Evolutionary conservation across 2,797 vertebrate species (phyloP).

Genomic region (Enteromius afrohamiltoni): DNA sequence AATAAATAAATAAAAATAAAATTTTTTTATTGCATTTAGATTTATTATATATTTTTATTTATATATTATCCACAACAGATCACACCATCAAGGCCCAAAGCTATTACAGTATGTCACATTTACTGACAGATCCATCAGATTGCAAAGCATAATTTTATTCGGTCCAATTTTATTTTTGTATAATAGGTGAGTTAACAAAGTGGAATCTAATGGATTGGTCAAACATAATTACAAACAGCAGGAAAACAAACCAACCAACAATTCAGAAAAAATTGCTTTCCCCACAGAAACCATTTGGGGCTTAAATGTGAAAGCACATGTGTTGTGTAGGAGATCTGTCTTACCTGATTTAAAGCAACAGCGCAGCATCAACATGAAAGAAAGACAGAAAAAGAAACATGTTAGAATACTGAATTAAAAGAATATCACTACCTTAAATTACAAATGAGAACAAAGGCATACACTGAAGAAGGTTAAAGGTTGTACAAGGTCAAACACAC

Average conservation of each 20-base stretch:
- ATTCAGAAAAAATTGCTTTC: constrained; percentile 15
- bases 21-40: not conserved
- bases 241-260: not conserved
- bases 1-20: not conserved
- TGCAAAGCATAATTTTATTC: not conserved
- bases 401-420: constrained; percentile 56
- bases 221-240: constrained; percentile 22
- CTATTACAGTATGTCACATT: not conserved
- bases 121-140: constrained; percentile 3
- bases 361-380: constrained; percentile 67
- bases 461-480: not conserved
- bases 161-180: not conserved
- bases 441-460: not conserved
- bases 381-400: constrained; percentile 54
- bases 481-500: not conserved
- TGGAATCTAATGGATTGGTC: constrained; percentile 19
- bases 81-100: not conserved
- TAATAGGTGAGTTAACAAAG: not conserved
- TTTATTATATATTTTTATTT: not conserved
- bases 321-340: constrained; percentile 3
- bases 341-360: constrained; percentile 69
- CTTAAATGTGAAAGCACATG: not conserved
- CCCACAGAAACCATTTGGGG: constrained; percentile 4
- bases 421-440: not conserved
- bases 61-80: not conserved